Percentiles rank a stretch among this genome's conserved stretches.
Conservation (phyloP, 2,113 vertebrate genomes). For the Pygoscelis antarcticus region DNA sequence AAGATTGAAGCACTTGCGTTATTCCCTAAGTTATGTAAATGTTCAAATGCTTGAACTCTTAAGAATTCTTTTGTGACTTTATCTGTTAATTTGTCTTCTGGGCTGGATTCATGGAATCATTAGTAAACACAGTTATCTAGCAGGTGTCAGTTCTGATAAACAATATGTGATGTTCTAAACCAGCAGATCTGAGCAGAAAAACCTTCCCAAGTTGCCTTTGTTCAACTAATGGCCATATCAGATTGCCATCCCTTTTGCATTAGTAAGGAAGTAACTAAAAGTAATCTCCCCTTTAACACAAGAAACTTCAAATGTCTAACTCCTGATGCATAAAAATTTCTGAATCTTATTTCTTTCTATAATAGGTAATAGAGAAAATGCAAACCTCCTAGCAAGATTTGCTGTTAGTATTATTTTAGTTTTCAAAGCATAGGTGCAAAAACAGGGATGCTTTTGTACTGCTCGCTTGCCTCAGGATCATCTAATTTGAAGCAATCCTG, state of each 20-base stretch:
- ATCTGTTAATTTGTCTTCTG: not conserved
- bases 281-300: not conserved
- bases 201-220: not conserved
- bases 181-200: not conserved
- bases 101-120: not conserved
- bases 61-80: not conserved
- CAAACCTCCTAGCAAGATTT: not conserved
- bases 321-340: not conserved
- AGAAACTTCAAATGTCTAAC: not conserved
- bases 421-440: not conserved
- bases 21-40: not conserved
- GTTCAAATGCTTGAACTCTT: not conserved
- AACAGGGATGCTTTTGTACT: not conserved
- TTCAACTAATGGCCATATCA: not conserved
- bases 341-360: not conserved
- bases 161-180: not conserved
- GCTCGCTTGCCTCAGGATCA: not conserved
- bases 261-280: not conserved
- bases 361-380: not conserved
- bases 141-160: not conserved
- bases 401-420: not conserved
- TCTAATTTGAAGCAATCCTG: not conserved
- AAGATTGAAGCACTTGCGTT: not conserved
- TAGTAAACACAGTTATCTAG: not conserved
- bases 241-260: not conserved